Evolutionary conservation across 2,797 vertebrate species (phyloP), one percentile per base, ranked within the genome.

Genomic region (Enoplosus armatus): DNA sequence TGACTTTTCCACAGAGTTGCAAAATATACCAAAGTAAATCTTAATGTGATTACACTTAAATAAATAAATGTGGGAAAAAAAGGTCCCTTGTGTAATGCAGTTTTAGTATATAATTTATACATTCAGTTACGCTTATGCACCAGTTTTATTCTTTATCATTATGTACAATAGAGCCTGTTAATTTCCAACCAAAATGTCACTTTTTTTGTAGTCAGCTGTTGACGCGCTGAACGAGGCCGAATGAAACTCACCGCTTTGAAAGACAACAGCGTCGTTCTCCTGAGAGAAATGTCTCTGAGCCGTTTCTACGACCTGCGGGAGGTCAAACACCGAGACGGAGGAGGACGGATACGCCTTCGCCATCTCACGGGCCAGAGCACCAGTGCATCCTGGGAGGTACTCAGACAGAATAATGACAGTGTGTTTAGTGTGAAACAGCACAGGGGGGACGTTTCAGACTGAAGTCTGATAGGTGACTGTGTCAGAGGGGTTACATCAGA

Each of bases 311-410:
- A 96, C 93, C 56, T 84, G 59, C 2, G 93, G 95, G 29, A 96
- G 77, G 85, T 96, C 95, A 3, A 96, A 90, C 62, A 96, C 94
- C 0, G 74, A 92, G 72, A 96, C 80, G 0, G 81, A 83, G 31
- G 94, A 94, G 10, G 93, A 89, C 5, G 95, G 95, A 53, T 95
- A 95, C 4, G 83, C 91, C 77, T 80, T 89, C 6, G 72, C 77
- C 60, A 96, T 54, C 86, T 95, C 91, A 3, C 89, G 89, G 8
- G 94, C 95, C 84, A 96, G 85, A 27, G 94, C 94, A 1, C 95
- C 95, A 0, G 94, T 93, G 86, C 95, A 96, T 1, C 95, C 95
- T 96, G 90, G 66, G 83, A 84, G 43, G 15, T 8, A 22, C 7
- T 24, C 76, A 80, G 2, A 51, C 24, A 71, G 31, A 69, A 39